phyloP scores from a whole-genome alignment of 2,797 vertebrate genomes.

The Oophaga sylvatica region DNA sequence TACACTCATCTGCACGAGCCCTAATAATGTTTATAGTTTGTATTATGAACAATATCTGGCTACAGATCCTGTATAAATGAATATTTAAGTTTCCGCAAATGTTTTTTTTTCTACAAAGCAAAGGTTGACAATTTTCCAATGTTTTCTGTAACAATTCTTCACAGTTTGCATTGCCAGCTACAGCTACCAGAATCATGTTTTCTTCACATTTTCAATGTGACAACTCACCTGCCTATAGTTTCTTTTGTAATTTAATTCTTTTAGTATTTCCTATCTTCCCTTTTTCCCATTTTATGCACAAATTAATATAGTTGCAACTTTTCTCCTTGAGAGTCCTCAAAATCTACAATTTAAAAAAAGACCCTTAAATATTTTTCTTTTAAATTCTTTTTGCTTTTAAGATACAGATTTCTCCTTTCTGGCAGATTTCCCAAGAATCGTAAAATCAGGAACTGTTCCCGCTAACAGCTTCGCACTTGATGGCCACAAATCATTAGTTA shows the following conservation, averaged over 20 bases:
- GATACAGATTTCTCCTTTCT: not conserved
- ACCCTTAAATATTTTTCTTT: not conserved
- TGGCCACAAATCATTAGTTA: conserved; percentile 15
- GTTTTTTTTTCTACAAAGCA: too few species aligned
- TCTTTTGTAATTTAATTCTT: not conserved
- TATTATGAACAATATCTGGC: too few species aligned
- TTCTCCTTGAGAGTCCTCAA: not conserved
- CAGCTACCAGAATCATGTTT: too few species aligned
- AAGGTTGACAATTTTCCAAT: too few species aligned
- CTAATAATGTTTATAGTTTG: too few species aligned
- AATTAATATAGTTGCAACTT: not conserved
- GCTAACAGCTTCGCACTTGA: not conserved
- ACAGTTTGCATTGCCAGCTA: too few species aligned
- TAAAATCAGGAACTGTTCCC: not conserved
- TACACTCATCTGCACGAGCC: too few species aligned
- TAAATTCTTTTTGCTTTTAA: not conserved
- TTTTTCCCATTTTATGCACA: not conserved
- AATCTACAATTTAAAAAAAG: not conserved
- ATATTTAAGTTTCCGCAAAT: too few species aligned
- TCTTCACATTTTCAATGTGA: too few species aligned
- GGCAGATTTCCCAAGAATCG: not conserved
- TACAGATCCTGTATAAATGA: too few species aligned
- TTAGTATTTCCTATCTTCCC: not conserved
- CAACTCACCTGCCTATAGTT: too few species aligned
- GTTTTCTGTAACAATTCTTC: too few species aligned